Evolutionary conservation across 2,113 vertebrate species (phyloP).

Genomic region (Penelope pileata): DNA sequence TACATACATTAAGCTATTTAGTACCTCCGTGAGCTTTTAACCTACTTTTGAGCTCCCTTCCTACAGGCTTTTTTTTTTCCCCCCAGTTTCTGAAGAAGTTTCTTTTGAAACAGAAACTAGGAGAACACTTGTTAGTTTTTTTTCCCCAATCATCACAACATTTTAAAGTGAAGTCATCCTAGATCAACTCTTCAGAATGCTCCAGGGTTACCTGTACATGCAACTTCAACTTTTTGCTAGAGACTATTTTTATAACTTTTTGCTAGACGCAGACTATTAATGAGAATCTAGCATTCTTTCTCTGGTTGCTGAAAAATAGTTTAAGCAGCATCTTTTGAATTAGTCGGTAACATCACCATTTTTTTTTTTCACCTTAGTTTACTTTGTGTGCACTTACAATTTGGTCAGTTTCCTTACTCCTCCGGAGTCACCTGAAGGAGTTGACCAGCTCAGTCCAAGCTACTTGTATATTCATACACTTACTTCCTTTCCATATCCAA

Average conservation of each 20-base stretch:
- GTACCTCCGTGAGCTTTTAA: not conserved
- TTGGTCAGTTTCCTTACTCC: not conserved
- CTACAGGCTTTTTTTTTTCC: not conserved
- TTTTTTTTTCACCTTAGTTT: not conserved
- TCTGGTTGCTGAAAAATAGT: not conserved
- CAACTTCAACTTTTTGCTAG: not conserved
- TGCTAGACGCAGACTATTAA: not conserved
- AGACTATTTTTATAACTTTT: no score
- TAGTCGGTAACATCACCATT: not conserved
- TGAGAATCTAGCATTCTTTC: not conserved
- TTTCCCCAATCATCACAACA: not conserved
- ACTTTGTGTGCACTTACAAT: not conserved
- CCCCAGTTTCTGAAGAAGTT: not conserved
- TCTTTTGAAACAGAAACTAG: not conserved
- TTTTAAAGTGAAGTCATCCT: not conserved
- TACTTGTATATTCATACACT: not conserved
- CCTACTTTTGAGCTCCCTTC: not conserved
- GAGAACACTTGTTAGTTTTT: not conserved
- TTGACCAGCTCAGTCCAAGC: conserved; percentile 22
- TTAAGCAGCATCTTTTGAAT: not conserved
- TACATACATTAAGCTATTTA: not conserved
- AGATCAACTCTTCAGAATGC: not conserved
- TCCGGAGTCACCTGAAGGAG: not conserved
- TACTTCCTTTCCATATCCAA: conserved; percentile 10
- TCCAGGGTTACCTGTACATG: not conserved